Percentiles rank a stretch among this genome's conserved stretches.
Conservation (phyloP, 2,113 vertebrate genomes). For the Cisticola juncidis region DNA sequence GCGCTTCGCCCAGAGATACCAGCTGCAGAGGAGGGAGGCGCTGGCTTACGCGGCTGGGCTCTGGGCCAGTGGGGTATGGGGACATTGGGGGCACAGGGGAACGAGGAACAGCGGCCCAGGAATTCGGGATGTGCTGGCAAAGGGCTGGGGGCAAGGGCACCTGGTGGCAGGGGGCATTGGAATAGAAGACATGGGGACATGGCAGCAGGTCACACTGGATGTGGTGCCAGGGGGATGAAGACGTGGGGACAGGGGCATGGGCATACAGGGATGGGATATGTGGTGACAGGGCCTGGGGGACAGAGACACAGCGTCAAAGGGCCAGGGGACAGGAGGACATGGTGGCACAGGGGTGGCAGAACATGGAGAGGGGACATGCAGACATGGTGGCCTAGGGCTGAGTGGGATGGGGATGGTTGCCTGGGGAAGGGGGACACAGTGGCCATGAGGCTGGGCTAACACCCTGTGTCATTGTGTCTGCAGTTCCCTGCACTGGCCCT, state of each 20-base stretch:
- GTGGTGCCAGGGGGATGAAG: background rate
- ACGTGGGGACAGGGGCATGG: background rate
- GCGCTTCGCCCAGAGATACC: background rate
- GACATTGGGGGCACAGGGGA: background rate
- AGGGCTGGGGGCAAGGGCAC: background rate
- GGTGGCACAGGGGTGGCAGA: background rate
- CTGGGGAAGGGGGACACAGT: background rate
- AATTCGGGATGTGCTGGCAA: background rate
- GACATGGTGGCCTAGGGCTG: background rate
- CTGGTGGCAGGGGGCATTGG: background rate
- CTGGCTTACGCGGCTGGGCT: rapidly evolving
- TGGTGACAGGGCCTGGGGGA: background rate
- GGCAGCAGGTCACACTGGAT: background rate
- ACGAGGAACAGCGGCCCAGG: rapidly evolving
- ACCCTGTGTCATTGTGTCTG: background rate
- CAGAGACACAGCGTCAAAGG: no score
- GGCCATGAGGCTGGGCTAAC: background rate
- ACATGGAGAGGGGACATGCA: background rate
- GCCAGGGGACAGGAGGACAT: no score
- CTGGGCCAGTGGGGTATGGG: background rate
- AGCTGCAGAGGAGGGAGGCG: background rate
- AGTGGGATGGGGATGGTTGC: background rate
- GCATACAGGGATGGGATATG: no score
- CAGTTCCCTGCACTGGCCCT: background rate
- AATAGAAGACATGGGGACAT: background rate